Percentiles rank a stretch among this genome's conserved stretches.
Evolutionary conservation across 2,797 vertebrate species (phyloP).

Genomic region (Alca torda): DNA sequence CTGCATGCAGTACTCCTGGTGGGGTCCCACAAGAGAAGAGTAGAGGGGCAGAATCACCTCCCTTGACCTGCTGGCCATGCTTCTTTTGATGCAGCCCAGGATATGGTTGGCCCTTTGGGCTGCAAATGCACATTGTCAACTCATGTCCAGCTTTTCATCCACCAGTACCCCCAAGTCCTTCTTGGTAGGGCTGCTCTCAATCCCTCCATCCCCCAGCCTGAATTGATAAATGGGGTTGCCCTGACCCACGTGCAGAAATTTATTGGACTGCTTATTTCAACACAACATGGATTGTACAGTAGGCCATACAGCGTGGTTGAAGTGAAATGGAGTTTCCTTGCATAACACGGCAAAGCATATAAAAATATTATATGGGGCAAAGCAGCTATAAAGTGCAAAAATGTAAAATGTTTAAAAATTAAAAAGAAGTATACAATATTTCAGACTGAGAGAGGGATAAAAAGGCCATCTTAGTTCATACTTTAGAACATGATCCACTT

Average conservation of each 20-base stretch:
- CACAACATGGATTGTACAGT: constrained; percentile 16
- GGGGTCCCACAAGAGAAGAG: background rate
- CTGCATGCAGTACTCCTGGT: background rate
- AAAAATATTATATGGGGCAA: background rate
- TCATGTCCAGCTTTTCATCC: background rate
- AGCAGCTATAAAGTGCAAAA: background rate
- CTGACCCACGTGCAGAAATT: background rate
- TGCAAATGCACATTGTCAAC: background rate
- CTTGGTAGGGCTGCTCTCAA: background rate
- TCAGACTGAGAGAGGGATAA: background rate
- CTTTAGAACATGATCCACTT: background rate
- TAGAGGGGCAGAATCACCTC: background rate
- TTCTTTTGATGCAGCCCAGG: background rate
- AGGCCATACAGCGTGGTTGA: background rate
- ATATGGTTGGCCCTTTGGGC: background rate
- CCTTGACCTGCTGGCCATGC: background rate
- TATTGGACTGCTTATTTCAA: constrained; percentile 32
- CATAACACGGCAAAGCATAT: background rate
- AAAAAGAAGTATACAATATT: background rate
- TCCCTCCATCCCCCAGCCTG: background rate
- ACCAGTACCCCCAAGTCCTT: background rate
- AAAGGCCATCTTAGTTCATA: background rate
- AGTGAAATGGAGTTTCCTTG: background rate
- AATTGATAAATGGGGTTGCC: background rate
- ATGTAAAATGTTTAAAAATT: background rate